These are phyloP conservation scores for Thunnus thynnus DNA, from an alignment of 2,113 vertebrate genomes.

Conservation along the genomic window DNA sequence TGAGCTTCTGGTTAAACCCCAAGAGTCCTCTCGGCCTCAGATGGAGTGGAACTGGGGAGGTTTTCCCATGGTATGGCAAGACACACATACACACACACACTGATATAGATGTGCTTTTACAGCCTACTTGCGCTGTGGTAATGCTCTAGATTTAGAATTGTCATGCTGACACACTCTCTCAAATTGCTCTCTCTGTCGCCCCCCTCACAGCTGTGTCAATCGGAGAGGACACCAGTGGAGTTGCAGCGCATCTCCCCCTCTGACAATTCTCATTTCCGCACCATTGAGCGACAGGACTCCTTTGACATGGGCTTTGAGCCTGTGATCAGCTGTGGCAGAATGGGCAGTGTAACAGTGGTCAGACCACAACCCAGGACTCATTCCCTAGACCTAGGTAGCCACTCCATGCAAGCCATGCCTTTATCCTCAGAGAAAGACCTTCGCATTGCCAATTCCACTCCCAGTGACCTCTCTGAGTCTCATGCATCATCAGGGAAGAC, in stretches of 20 bases:
- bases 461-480: slow-evolving; percentile 31
- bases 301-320: slow-evolving; percentile 72
- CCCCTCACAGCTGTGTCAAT: slow-evolving; percentile 69
- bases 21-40: slow-evolving; percentile 83
- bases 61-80: slow-evolving; percentile 88
- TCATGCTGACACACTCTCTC: slow-evolving; percentile 6
- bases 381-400: slow-evolving; percentile 30
- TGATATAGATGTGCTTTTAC: neutral
- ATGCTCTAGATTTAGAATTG: neutral
- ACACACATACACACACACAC: slow-evolving; percentile 7
- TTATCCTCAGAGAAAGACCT: slow-evolving; percentile 7
- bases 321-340: slow-evolving; percentile 45
- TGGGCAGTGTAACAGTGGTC: slow-evolving; percentile 74
- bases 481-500: slow-evolving; percentile 10
- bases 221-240: slow-evolving; percentile 70
- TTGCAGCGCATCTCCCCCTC: slow-evolving; percentile 40
- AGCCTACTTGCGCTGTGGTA: neutral
- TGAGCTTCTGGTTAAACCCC: slow-evolving; percentile 87
- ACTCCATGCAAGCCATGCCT: neutral
- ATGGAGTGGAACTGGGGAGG: slow-evolving; percentile 95
- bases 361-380: slow-evolving; percentile 78
- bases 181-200: neutral
- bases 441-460: slow-evolving; percentile 32
- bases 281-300: slow-evolving; percentile 83
- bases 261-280: slow-evolving; percentile 77